Evolutionary conservation across 1,140 invertebrate genomes (phyloP), one percentile per base, ranked within the genome.

Genomic region (Antheraea pernyi): DNA sequence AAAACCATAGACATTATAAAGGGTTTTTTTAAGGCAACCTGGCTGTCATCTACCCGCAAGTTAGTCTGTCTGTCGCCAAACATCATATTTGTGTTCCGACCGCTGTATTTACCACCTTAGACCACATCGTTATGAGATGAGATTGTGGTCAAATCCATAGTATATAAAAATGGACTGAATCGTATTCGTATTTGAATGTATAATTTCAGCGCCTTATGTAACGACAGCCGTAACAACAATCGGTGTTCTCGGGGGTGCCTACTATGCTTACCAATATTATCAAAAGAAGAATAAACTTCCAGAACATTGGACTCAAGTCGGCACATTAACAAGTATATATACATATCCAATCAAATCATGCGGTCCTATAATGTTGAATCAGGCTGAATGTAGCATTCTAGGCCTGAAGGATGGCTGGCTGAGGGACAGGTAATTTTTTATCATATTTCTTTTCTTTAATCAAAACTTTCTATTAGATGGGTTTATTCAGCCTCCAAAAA

Each of bases 341-440:
- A 80, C 83, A 0, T 94, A 93, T 68, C 94, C 94, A 0, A 85
- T 94, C 0, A 94, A 94, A 77, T 94, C 94, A 0, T 89, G 94
- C 9, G 93, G 88, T 0, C 71, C 91, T 0, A 70, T 94, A 10
- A 72, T 86, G 3, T 68, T 92, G 63, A 88, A 80, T 13, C 75
- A 79, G 39, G 92, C 93, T 62, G 93, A 94, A 74, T 93, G 92
- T 72, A 91, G 90, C 3, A 64, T 70, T 13, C 72, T 94, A 6
- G 94, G 94, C 0, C 71, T 94, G 0, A 93, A 83, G 71, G 88
- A 89, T 19, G 93, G 93, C 3, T 94, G 93, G 93, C 72, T 94
- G 10, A 81, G 93, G 19, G 94, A 94, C 73, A 89, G 94, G 73
- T 91, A 76, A 63, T 61, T 69, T 30, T 53, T 30, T 37, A 46